These are phyloP conservation scores for Stegostoma tigrinum DNA, from an alignment of 2,113 vertebrate species.

Conservation along the genomic window DNA sequence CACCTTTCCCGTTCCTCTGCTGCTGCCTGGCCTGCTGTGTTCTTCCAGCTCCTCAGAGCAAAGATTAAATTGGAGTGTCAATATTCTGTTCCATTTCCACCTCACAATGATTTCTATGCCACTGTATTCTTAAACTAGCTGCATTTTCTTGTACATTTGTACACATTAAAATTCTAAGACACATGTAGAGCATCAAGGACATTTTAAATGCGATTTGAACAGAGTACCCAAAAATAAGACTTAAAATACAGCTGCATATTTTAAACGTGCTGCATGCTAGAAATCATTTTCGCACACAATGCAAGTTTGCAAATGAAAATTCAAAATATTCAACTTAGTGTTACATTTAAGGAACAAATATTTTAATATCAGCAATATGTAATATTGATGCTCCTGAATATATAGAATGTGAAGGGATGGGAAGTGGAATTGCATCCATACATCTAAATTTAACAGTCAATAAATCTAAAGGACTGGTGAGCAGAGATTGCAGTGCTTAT, in stretches of 20 bases:
- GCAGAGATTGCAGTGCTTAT: not conserved
- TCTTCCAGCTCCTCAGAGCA: not conserved
- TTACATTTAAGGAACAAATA: not conserved
- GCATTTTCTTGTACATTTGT: not conserved
- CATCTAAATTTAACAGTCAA: constrained; percentile 41
- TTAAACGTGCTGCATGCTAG: not conserved
- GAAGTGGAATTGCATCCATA: not conserved
- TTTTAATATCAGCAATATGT: not conserved
- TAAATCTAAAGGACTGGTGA: too few relatives aligned
- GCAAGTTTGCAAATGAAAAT: not conserved
- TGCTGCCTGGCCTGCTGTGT: too few relatives aligned
- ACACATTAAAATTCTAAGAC: not conserved
- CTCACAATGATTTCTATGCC: not conserved
- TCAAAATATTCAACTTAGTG: not conserved
- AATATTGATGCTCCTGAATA: not conserved
- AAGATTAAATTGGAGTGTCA: not conserved
- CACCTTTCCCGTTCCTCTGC: too few relatives aligned
- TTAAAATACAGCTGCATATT: not conserved
- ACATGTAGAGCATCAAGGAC: not conserved
- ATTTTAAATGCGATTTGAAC: not conserved
- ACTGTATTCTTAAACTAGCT: not conserved
- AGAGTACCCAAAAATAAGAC: not conserved
- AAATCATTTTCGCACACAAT: not conserved
- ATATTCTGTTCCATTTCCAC: not conserved
- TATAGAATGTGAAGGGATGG: not conserved